These are phyloP conservation scores for Masnerella sp. DNA, from an alignment of 2,888 invertebrate species.

Conservation along the genomic window DNA sequence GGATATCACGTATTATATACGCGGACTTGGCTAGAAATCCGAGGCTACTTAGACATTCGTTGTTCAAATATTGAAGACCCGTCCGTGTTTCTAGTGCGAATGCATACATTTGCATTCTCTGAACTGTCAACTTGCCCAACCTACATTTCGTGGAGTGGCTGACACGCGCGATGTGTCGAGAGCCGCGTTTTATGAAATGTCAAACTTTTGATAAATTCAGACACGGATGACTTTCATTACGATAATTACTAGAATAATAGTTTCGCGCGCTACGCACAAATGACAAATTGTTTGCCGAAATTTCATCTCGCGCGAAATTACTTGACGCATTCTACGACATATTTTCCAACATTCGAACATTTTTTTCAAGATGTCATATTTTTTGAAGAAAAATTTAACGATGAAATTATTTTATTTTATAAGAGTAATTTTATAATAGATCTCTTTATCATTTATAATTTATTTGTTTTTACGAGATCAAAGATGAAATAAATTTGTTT, in stretches of 20 bases:
- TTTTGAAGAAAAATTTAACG: neutral
- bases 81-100: conserved; percentile 57
- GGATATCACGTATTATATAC: conserved; percentile 38
- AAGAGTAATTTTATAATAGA: no score
- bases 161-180: conserved; percentile 58
- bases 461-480: no score
- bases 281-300: conserved; percentile 30
- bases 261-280: conserved; percentile 26
- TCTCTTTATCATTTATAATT: no score
- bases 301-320: conserved; percentile 5
- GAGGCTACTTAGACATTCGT: conserved; percentile 69
- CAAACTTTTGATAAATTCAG: conserved; percentile 57
- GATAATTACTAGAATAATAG: conserved; percentile 56
- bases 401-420: neutral
- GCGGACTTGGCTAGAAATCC: conserved; percentile 55
- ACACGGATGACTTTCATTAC: conserved; percentile 56
- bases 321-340: neutral
- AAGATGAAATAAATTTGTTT: no score
- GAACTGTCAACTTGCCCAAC: conserved; percentile 59
- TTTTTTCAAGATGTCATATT: neutral
- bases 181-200: conserved; percentile 57
- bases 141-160: conserved; percentile 58
- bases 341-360: no score
- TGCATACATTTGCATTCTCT: conserved; percentile 60
- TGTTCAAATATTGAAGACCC: conserved; percentile 66